A percentile compares a stretch with the other conserved stretches of the same genome.
These are phyloP conservation scores for Macrobrachium nipponense DNA, from an alignment of 1,140 invertebrate species.

Conservation along the genomic window DNA sequence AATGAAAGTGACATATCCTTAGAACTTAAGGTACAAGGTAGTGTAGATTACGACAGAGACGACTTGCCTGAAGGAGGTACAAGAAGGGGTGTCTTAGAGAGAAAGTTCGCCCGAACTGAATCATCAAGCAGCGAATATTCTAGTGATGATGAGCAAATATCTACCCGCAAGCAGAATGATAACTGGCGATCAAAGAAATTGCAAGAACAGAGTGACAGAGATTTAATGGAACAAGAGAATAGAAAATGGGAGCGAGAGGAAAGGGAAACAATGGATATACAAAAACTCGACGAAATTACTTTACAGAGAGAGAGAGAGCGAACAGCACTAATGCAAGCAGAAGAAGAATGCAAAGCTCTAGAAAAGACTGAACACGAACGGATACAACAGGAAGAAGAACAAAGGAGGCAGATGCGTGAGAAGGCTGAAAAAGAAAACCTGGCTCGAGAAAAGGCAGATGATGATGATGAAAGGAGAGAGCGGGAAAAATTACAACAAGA, in stretches of 20 bases:
- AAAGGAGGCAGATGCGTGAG: not conserved
- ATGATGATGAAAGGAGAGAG: not conserved
- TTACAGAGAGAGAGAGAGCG: not conserved
- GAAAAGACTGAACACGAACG: not conserved
- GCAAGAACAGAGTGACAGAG: not conserved
- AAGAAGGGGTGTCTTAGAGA: too few species aligned
- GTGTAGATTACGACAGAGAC: too few species aligned
- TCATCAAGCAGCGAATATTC: too few species aligned
- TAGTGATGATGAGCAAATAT: too few species aligned
- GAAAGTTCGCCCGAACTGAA: too few species aligned
- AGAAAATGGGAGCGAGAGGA: not conserved
- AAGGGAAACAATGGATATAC: not conserved
- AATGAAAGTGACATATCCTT: too few species aligned
- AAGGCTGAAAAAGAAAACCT: not conserved
- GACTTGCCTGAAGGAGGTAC: too few species aligned
- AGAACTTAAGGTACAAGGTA: too few species aligned
- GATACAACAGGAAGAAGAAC: not conserved
- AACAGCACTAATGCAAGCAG: not conserved
- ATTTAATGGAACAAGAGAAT: not conserved
- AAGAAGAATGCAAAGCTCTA: not conserved
- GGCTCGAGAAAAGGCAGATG: not conserved
- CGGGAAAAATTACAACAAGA: not conserved
- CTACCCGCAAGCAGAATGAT: too few species aligned
- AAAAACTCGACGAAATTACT: not conserved
- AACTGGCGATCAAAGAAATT: not conserved